Evolutionary conservation across 2,113 vertebrate genomes (phyloP).

Genomic region (Leptobrachium leishanense): DNA sequence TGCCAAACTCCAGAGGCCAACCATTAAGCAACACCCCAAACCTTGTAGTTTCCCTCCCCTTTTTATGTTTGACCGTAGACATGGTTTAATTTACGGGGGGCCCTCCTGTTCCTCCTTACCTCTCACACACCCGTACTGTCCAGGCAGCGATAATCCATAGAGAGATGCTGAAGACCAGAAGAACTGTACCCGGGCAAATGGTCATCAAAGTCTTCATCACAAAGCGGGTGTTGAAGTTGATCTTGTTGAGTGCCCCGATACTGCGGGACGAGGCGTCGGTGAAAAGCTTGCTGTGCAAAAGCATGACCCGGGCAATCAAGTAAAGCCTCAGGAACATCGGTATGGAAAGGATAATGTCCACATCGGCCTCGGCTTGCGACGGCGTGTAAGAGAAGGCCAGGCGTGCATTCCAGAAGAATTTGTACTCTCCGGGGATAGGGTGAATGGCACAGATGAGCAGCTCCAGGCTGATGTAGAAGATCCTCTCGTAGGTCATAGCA

Average conservation of each 20-base stretch:
- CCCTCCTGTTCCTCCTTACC: slow-evolving; percentile 67
- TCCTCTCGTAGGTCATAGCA: slow-evolving; percentile 94
- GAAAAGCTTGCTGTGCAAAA: slow-evolving; percentile 97
- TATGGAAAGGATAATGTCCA: slow-evolving; percentile 97
- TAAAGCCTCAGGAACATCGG: slow-evolving; percentile 98
- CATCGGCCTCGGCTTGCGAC: slow-evolving; percentile 89
- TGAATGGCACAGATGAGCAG: slow-evolving; percentile 96
- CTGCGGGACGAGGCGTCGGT: slow-evolving; percentile 75
- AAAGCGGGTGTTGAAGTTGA: slow-evolving; percentile 98
- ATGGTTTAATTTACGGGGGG: no score
- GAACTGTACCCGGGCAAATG: slow-evolving; percentile 95
- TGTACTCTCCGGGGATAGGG: slow-evolving; percentile 93
- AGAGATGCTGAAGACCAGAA: slow-evolving; percentile 98
- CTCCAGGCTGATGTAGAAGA: slow-evolving; percentile 93
- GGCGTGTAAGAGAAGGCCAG: slow-evolving; percentile 92
- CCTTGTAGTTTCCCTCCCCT: no score
- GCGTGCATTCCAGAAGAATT: slow-evolving; percentile 94
- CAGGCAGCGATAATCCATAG: slow-evolving; percentile 98
- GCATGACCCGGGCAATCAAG: slow-evolving; percentile 96
- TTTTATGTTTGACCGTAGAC: no score
- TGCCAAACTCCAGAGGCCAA: no score
- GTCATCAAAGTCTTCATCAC: slow-evolving; percentile 99
- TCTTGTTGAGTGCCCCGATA: slow-evolving; percentile 80
- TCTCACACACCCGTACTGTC: slow-evolving; percentile 96
- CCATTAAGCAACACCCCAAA: no score